A percentile compares a stretch with the other conserved stretches of the same genome.
phyloP scores from a whole-genome alignment of 2,113 vertebrate species.

The Castor canadensis region DNA sequence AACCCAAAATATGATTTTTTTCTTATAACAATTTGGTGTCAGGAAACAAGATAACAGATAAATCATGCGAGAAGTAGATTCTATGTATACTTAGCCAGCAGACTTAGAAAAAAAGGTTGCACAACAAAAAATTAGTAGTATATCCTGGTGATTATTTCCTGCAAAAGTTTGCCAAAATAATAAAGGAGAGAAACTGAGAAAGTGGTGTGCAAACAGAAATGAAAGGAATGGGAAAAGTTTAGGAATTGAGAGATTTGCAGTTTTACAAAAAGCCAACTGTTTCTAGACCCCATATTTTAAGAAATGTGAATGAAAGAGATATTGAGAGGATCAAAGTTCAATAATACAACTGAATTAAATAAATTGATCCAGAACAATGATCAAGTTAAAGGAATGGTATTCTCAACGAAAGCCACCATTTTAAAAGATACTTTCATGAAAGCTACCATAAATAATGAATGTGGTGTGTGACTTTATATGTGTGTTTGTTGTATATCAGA shows the following conservation, averaged over 20 bases:
- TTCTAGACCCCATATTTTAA: background rate
- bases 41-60: background rate
- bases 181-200: background rate
- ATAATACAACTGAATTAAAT: background rate
- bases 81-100: background rate
- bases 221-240: background rate
- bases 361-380: background rate
- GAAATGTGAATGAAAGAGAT: background rate
- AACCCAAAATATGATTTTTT: background rate
- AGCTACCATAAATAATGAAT: background rate
- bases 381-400: background rate
- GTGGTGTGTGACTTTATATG: background rate
- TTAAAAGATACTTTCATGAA: background rate
- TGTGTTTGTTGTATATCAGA: background rate
- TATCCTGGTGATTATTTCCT: background rate
- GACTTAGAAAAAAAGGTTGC: background rate
- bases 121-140: background rate
- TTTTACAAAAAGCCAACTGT: background rate
- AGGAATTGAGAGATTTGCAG: background rate
- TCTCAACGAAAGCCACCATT: background rate
- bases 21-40: background rate
- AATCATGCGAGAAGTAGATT: background rate
- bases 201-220: background rate
- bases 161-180: background rate
- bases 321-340: background rate